Evolutionary conservation across 2,113 vertebrate genomes (phyloP).

Genomic region (Seriola aureovittata): DNA sequence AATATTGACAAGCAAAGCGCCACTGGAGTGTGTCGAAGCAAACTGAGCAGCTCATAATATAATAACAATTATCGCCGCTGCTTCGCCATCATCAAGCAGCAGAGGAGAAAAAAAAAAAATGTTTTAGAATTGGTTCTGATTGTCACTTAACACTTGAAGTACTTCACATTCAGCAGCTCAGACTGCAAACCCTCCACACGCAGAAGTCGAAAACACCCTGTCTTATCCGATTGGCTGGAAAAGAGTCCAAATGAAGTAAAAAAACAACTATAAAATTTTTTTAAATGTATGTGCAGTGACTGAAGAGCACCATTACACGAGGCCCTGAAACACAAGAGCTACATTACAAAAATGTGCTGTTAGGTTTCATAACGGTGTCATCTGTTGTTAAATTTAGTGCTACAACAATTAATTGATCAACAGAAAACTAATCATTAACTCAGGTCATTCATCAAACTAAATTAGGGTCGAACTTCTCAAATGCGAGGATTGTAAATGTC

Average conservation of each 20-base stretch:
- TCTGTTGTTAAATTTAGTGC: background rate
- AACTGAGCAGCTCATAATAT: constrained; percentile 60
- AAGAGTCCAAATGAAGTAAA: background rate
- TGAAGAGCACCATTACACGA: background rate
- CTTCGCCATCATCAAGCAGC: constrained; percentile 52
- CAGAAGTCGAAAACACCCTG: background rate
- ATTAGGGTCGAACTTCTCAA: background rate
- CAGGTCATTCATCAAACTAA: constrained; percentile 1
- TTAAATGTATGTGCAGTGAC: background rate
- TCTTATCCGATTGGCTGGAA: constrained; percentile 20
- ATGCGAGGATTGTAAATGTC: background rate
- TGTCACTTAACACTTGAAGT: constrained; percentile 61
- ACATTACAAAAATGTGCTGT: background rate
- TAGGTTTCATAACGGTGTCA: constrained; percentile 19
- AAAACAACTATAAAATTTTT: background rate
- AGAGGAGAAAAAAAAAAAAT: background rate
- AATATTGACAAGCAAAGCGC: constrained; percentile 67
- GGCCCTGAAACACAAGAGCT: background rate
- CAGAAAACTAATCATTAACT: constrained; percentile 4
- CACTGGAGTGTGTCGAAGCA: constrained; percentile 58
- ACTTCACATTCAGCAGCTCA: constrained; percentile 44
- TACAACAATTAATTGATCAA: background rate
- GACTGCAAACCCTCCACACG: constrained; percentile 20
- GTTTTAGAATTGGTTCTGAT: constrained; percentile 40
- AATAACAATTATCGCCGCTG: constrained; percentile 65